Percentiles rank a stretch among this genome's conserved stretches.
Evolutionary conservation across 2,888 invertebrate genomes (phyloP).

Genomic region (Folsomia candida): DNA sequence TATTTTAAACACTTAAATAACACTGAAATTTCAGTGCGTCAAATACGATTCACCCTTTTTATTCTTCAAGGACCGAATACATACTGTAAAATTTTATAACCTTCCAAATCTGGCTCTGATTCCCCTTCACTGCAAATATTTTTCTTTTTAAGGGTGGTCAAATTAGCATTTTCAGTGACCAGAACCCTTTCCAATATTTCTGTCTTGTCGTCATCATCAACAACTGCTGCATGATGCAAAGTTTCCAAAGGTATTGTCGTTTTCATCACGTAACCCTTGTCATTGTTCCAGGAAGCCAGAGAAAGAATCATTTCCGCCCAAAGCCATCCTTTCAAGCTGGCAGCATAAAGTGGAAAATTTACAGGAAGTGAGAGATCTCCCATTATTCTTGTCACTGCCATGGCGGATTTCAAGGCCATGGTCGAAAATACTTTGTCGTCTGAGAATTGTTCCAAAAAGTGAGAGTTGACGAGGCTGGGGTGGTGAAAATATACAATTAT

Average conservation of each 20-base stretch:
- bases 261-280: conserved; percentile 39
- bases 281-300: conserved; percentile 46
- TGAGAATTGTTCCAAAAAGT: conserved; percentile 46
- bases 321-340: conserved; percentile 45
- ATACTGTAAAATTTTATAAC: background rate
- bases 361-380: conserved; percentile 41
- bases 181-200: background rate
- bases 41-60: too few relatives aligned
- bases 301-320: conserved; percentile 50
- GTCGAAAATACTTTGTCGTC: conserved; percentile 39
- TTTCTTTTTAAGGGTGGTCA: conserved; percentile 11
- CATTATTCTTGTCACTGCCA: conserved; percentile 48
- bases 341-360: conserved; percentile 42
- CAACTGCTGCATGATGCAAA: conserved; percentile 1
- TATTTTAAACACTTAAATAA: too few relatives aligned
- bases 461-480: conserved; percentile 44
- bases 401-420: conserved; percentile 45
- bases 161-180: background rate
- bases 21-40: too few relatives aligned
- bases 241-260: conserved; percentile 28
- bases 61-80: conserved; percentile 2
- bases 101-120: conserved; percentile 30
- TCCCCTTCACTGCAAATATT: background rate
- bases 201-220: background rate
- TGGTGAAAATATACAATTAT: background rate